Conservation (phyloP, 2,113 vertebrate species). For the Mormyrus lacerda region DNA sequence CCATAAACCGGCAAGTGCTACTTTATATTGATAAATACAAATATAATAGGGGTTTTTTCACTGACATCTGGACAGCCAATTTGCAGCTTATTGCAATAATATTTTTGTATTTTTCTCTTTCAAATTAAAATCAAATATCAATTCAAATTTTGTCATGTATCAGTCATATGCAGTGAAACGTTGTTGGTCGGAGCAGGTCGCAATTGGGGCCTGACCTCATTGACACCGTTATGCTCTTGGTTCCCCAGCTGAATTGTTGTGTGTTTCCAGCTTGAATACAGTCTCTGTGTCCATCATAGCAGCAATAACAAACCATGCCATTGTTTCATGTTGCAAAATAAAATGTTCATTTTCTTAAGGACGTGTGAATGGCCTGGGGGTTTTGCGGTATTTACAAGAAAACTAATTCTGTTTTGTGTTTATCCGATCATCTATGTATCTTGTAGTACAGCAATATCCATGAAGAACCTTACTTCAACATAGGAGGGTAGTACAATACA, state of each 20-base stretch:
- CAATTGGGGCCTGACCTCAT: too few species aligned
- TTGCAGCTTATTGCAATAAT: background rate
- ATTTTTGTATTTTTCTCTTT: background rate
- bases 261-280: background rate
- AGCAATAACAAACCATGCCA: background rate
- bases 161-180: too few species aligned
- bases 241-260: background rate
- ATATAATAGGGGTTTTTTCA: background rate
- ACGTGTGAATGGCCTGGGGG: background rate
- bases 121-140: too few species aligned
- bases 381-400: background rate
- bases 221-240: too few species aligned
- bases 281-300: background rate
- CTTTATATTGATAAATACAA: background rate
- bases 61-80: background rate
- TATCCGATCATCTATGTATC: background rate
- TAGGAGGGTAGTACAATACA: background rate
- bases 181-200: too few species aligned
- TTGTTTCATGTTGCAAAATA: background rate
- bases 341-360: background rate
- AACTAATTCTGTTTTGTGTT: background rate
- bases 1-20: background rate
- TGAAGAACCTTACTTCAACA: background rate
- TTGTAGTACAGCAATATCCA: background rate
- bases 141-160: too few species aligned